Evolutionary conservation across 2,113 vertebrate species (phyloP).

Genomic region (Atherinomorus stipes): DNA sequence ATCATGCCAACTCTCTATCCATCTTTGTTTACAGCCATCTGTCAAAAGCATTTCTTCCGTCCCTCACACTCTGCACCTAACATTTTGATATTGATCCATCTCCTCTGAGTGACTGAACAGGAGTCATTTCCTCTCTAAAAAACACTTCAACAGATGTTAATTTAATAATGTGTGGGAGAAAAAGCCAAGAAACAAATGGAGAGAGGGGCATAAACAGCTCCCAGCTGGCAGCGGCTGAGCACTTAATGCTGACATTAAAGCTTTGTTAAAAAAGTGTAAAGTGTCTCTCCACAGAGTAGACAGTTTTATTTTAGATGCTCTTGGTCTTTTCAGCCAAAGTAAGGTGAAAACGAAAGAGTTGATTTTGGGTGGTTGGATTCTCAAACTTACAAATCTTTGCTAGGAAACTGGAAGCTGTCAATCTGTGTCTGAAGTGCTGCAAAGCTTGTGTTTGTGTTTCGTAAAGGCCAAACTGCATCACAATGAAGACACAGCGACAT

Average conservation of each 20-base stretch:
- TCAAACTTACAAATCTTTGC: conserved; percentile 36
- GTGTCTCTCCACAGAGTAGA: conserved; percentile 72
- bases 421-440: conserved; percentile 17
- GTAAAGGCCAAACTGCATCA: neutral
- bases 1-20: conserved; percentile 14
- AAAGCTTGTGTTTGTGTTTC: conserved; percentile 2
- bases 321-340: conserved; percentile 58
- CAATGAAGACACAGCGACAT: neutral
- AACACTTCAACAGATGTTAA: conserved; percentile 78
- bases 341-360: conserved; percentile 59
- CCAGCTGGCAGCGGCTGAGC: conserved; percentile 66
- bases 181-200: conserved; percentile 75
- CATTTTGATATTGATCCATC: conserved; percentile 69
- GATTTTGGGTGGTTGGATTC: conserved; percentile 49
- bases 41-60: conserved; percentile 27
- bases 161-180: conserved; percentile 80
- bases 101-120: conserved; percentile 65
- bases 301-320: conserved; percentile 61
- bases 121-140: conserved; percentile 66
- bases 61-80: conserved; percentile 24
- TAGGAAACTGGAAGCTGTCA: conserved; percentile 3
- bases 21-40: conserved; percentile 49
- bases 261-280: conserved; percentile 64
- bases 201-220: conserved; percentile 72
- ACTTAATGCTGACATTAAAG: conserved; percentile 81